Conservation (phyloP, 2,888 invertebrate species). For the Sceliomorpha sp. region DNA sequence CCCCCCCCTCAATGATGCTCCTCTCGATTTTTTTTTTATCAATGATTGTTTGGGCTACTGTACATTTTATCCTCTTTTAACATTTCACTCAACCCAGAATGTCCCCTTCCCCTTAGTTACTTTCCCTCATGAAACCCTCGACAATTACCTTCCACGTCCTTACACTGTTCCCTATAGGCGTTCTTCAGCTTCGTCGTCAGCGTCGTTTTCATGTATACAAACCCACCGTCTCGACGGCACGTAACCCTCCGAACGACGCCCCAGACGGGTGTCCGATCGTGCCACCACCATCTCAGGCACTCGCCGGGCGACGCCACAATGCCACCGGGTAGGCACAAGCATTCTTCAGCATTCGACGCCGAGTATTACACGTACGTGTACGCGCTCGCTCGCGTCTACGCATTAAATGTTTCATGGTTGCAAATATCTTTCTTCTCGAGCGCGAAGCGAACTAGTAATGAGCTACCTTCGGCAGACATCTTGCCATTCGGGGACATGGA, state of each 20-base stretch:
- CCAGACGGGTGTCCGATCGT: slow-evolving; percentile 52
- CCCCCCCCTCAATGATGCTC: slow-evolving; percentile 2
- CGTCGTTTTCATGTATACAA: slow-evolving; percentile 49
- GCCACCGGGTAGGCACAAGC: slow-evolving; percentile 50
- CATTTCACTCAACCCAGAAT: slow-evolving; percentile 44
- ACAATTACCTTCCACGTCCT: slow-evolving; percentile 53
- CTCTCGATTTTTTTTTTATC: slow-evolving; percentile 30
- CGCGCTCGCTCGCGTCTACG: slow-evolving; percentile 10
- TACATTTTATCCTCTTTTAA: slow-evolving; percentile 52
- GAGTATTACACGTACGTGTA: too few relatives aligned
- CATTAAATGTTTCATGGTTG: slow-evolving; percentile 27
- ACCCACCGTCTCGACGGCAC: slow-evolving; percentile 49
- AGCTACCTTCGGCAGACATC: too few relatives aligned
- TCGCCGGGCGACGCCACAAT: slow-evolving; percentile 57
- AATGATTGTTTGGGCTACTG: slow-evolving; percentile 36
- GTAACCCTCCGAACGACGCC: slow-evolving; percentile 47
- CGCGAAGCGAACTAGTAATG: slow-evolving; percentile 10
- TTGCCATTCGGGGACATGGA: too few relatives aligned
- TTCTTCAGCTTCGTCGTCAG: slow-evolving; percentile 40
- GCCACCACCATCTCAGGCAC: slow-evolving; percentile 48
- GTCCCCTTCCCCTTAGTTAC: slow-evolving; percentile 49
- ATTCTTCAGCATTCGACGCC: slow-evolving; percentile 41
- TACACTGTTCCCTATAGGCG: slow-evolving; percentile 43
- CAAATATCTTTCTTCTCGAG: slow-evolving; percentile 22
- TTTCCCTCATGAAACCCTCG: slow-evolving; percentile 48